phyloP scores from a whole-genome alignment of 2,797 vertebrate species.

The Argentina silus region DNA sequence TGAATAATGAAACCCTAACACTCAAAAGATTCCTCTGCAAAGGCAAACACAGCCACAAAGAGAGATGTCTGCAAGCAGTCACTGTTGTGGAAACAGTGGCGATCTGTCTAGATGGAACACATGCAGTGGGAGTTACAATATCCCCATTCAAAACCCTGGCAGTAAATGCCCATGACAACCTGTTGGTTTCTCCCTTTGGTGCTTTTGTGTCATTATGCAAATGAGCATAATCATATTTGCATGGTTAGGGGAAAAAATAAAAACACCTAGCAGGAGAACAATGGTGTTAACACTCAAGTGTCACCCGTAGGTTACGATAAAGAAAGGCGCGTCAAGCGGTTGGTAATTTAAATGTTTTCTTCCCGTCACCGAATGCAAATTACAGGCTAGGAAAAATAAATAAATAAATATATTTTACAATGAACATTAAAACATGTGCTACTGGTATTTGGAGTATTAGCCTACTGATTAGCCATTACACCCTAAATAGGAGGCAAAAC shows the following conservation, averaged over 20 bases:
- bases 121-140: conserved; percentile 66
- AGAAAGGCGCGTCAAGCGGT: neutral
- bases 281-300: neutral
- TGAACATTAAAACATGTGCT: neutral
- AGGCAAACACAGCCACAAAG: conserved; percentile 58
- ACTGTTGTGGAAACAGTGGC: conserved; percentile 71
- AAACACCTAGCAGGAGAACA: conserved; percentile 2
- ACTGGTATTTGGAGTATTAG: neutral
- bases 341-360: neutral
- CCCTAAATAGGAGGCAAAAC: conserved; percentile 30
- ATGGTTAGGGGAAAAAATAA: conserved; percentile 30
- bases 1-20: conserved; percentile 54
- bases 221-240: conserved; percentile 45
- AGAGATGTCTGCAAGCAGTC: conserved; percentile 64
- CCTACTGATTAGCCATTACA: conserved; percentile 10
- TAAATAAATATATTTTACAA: neutral
- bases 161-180: conserved; percentile 22
- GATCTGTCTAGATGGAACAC: conserved; percentile 57
- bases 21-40: conserved; percentile 27
- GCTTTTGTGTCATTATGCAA: conserved; percentile 40
- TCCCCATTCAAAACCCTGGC: conserved; percentile 55
- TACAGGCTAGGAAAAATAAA: neutral
- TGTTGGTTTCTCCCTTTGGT: conserved; percentile 33
- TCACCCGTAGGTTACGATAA: neutral
- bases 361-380: neutral